Base-by-base conservation (phyloP, 1,140 invertebrate genomes). In the Octopus bimaculoides region DNA sequence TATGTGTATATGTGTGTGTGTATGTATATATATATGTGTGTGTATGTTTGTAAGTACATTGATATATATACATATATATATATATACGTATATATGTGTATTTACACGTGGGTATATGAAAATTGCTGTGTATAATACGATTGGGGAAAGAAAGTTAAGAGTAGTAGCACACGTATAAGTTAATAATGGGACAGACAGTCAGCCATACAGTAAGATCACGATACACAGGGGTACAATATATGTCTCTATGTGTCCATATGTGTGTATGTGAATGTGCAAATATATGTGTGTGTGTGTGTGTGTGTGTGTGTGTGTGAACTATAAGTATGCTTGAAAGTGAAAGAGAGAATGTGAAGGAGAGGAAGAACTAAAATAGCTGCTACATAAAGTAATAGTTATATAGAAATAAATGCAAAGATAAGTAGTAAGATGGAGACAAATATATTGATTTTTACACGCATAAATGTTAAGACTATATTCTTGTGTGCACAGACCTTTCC, bases 261-360 rank as follows among this genome's bases (percentile, higher is more conserved):
- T 61, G 17, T 61, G 17, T 61, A 61, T 61, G 17, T 17, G 17
- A 12, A 61, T 61, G 17, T 61, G 17, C 17, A 79, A 17, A 69
- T 79, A n/a, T 17, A 54, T 52, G 55, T 1, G 75, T 79, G 26
- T 79, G 55, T 54, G 12, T 76, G 55, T 76, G 26, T 76, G 41
- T 75, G 12, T 77, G 20, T 75, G 52, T 52, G 66, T 61, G 66
- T 55, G 61, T 9, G 9, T 71, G 26, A 2, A 41, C 26, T 41
- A 41, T 41, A 41, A 41, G 26, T 41, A 41, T 41, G 26, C 26
- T 41, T 41, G 26, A 41, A 41, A 41, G 26, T 41, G 26, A 41
- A 41, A 41, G 26, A 41, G 26, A 41, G 26, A 41, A 41, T 3
- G 26, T 41, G 26, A 41, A 41, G 26, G 26, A 41, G 26, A 41